phyloP scores from a whole-genome alignment of 2,888 invertebrate genomes.

The Mechanitis messenoides region DNA sequence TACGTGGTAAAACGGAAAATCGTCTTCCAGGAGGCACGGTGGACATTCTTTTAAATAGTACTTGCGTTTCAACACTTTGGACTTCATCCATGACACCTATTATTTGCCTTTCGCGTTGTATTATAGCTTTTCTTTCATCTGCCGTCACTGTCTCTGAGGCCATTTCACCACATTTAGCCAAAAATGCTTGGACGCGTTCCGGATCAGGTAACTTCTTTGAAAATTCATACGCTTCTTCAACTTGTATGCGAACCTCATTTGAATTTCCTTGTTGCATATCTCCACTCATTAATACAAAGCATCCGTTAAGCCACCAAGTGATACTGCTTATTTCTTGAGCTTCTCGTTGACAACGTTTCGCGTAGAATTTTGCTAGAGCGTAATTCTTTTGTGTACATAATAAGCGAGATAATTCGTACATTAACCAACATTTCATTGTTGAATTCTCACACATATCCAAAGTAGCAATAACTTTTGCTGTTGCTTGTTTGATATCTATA shows the following conservation, averaged over 20 bases:
- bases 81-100: constrained; percentile 52
- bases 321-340: constrained; percentile 55
- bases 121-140: constrained; percentile 60
- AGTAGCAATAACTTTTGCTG: constrained; percentile 48
- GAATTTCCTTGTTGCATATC: constrained; percentile 71
- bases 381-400: constrained; percentile 64
- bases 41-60: constrained; percentile 64
- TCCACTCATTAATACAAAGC: constrained; percentile 64
- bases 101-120: constrained; percentile 56
- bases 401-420: constrained; percentile 64
- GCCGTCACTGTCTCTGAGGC: constrained; percentile 49
- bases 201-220: constrained; percentile 61
- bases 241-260: constrained; percentile 63
- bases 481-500: constrained; percentile 59
- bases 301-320: constrained; percentile 68
- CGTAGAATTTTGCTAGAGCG: constrained; percentile 65
- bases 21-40: constrained; percentile 57
- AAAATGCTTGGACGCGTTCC: constrained; percentile 60
- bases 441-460: constrained; percentile 69
- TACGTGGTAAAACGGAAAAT: constrained; percentile 58
- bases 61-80: constrained; percentile 52
- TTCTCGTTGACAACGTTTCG: constrained; percentile 64
- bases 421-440: constrained; percentile 68
- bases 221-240: constrained; percentile 64
- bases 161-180: constrained; percentile 61